Percentiles rank a stretch among this genome's conserved stretches.
These are phyloP conservation scores for Melanargia galathea DNA, from an alignment of 2,888 invertebrate genomes.

Conservation along the genomic window DNA sequence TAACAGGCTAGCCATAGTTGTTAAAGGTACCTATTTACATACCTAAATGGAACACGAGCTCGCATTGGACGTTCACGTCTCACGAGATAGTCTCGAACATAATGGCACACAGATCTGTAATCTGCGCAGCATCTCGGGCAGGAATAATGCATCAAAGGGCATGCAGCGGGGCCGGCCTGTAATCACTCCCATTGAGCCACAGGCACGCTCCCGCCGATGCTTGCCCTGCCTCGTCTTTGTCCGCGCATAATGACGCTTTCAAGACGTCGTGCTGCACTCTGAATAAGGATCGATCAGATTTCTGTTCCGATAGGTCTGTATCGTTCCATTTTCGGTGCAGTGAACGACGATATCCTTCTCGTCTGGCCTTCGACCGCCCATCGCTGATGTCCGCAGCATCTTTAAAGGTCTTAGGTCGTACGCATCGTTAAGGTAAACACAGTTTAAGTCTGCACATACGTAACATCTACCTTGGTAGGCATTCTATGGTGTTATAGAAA, in stretches of 20 bases:
- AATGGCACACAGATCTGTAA: slow-evolving; percentile 19
- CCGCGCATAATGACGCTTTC: slow-evolving; percentile 3
- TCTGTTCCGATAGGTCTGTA: not conserved
- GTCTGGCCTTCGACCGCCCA: not conserved
- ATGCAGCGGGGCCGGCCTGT: slow-evolving; percentile 14
- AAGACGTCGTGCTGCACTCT: not conserved
- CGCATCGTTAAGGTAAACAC: no score
- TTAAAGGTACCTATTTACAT: not conserved
- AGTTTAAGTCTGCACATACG: no score
- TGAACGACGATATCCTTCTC: not conserved
- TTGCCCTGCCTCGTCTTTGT: not conserved
- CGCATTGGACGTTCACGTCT: not conserved
- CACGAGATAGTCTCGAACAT: not conserved
- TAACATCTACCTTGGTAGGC: no score
- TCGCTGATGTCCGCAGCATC: not conserved
- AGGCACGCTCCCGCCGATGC: not conserved
- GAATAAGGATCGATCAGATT: slow-evolving; percentile 12
- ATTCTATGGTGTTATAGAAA: no score
- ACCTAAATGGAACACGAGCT: slow-evolving; percentile 5
- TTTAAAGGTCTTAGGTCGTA: not conserved
- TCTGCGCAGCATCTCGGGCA: slow-evolving; percentile 18
- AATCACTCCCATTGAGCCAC: slow-evolving; percentile 13
- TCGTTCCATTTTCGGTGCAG: not conserved
- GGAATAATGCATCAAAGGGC: slow-evolving; percentile 29
- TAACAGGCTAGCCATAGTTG: not conserved